A percentile compares a stretch with the other conserved stretches of the same genome.
Evolutionary conservation across 2,113 vertebrate genomes (phyloP).

Genomic region (Chrysemys picta): DNA sequence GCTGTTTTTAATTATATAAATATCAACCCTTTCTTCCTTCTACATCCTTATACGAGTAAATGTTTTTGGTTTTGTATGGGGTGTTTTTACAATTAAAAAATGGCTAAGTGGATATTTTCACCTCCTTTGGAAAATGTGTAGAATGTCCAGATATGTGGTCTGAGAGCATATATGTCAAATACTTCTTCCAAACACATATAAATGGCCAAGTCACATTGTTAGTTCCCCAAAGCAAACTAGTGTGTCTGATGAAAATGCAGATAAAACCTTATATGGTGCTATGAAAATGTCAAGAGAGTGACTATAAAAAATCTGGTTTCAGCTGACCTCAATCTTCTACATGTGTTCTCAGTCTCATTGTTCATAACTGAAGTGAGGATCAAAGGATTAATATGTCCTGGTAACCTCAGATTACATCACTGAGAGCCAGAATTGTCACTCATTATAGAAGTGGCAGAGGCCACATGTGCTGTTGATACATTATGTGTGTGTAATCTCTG

Average conservation of each 20-base stretch:
- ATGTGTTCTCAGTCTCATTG: slow-evolving; percentile 4
- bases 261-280: not conserved
- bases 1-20: not conserved
- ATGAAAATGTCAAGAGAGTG: not conserved
- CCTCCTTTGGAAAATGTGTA: not conserved
- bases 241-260: not conserved
- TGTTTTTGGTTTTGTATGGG: not conserved
- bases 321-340: slow-evolving; percentile 23
- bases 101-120: not conserved
- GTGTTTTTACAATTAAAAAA: not conserved
- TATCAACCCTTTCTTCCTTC: not conserved
- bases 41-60: not conserved
- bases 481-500: not conserved
- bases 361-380: slow-evolving; percentile 31
- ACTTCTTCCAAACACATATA: not conserved
- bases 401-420: slow-evolving; percentile 37
- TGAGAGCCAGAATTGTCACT: slow-evolving; percentile 30
- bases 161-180: not conserved
- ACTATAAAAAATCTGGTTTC: not conserved
- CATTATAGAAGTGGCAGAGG: slow-evolving; percentile 28
- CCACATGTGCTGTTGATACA: not conserved
- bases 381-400: slow-evolving; percentile 45
- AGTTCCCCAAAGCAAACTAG: not conserved
- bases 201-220: not conserved
- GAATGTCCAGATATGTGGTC: not conserved